Conservation (phyloP, 2,113 vertebrate species). For the Pterocles burchelli region DNA sequence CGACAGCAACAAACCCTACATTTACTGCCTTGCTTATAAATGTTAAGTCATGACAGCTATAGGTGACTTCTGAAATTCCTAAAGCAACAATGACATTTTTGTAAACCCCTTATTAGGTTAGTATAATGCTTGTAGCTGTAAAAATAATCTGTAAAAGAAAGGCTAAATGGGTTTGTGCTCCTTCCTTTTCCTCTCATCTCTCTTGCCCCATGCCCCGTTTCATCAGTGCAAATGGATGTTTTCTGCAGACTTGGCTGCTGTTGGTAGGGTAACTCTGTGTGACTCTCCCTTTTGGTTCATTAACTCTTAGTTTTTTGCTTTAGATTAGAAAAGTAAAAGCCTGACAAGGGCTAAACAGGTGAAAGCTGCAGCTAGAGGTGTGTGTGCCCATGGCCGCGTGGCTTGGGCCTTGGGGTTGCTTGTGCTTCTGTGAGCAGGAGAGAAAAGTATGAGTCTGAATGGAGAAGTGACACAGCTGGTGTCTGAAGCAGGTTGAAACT, state of each 20-base stretch:
- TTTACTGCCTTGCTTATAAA: slow-evolving; percentile 17
- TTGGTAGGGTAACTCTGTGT: background rate
- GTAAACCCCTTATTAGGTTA: background rate
- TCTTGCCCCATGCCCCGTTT: background rate
- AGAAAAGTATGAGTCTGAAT: background rate
- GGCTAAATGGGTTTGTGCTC: background rate
- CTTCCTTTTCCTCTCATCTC: background rate
- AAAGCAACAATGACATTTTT: background rate
- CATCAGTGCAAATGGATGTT: background rate
- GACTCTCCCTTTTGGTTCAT: background rate
- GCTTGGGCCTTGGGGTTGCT: rapidly evolving
- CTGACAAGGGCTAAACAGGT: background rate
- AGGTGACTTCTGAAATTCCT: background rate
- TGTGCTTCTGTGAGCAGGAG: background rate
- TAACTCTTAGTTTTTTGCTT: background rate
- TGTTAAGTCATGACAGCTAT: slow-evolving; percentile 11
- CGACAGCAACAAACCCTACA: background rate
- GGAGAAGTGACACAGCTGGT: background rate
- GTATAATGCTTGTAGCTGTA: background rate
- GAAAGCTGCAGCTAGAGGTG: background rate
- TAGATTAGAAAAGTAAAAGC: background rate
- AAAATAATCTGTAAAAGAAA: background rate
- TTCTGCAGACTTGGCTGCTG: background rate
- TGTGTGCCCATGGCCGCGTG: rapidly evolving
- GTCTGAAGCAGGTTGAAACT: background rate